Evolutionary conservation across 2,113 vertebrate species (phyloP), one percentile per base, ranked within the genome.

Genomic region (Chlorodrepanis virens): DNA sequence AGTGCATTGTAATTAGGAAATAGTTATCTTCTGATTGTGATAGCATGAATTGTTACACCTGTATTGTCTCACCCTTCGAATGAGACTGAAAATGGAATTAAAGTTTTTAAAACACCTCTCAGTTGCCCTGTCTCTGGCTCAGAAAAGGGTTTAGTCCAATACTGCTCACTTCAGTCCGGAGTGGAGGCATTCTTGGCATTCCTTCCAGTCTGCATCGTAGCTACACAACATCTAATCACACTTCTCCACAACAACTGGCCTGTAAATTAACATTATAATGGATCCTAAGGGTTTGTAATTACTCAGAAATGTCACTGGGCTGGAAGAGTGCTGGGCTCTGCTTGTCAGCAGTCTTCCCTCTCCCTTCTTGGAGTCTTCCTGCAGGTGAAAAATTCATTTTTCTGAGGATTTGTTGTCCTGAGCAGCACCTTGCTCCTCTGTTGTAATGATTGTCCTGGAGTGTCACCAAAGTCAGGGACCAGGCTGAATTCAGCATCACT

Each of bases 221-320:
- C 98, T 98, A 94, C 98, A 98, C 96, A 96, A 97, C 96, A 96
- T 97, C 98, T 98, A 98, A 98, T 99, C 98, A 98, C 97, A 97
- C 98, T 98, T 98, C 98, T 98, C 97, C 97, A 97, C 97, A 90
- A 97, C 98, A 98, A 98, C 98, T 96, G 97, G 97, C 97, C 97
- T 95, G 97, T 94, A 96, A 97, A 98, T 99, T 99, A 98, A 95
- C 98, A 99, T 98, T 69, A 98, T 81, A 98, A 98, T 98, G 84
- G 95, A 31, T n/a, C 27, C 23, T n/a, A 74, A 78, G 81, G 94
- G 69, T 92, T 88, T 77, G 90, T 96, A 91, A 95, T 97, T 86
- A 81, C 90, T 94, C 87, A 75, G 12, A 93, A 86, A 93, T 96
- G 94, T 83, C 93, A 63, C 44, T 9, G 71, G 68, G 15, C 50